Evolutionary conservation across 2,888 invertebrate genomes (phyloP).

Genomic region (Agrochola macilenta): DNA sequence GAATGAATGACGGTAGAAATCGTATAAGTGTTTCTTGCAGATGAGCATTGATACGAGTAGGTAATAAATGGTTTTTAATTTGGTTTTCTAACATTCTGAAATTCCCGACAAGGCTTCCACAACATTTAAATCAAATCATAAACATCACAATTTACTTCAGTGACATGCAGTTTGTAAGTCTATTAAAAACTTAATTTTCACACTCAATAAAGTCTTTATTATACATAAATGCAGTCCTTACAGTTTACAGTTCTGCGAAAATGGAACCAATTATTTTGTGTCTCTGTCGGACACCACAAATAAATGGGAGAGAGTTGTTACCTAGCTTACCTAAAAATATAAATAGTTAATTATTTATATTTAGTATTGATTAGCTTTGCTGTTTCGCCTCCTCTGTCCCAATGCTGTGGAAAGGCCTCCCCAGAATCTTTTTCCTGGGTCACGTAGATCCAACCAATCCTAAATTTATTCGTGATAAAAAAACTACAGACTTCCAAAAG

Average conservation of each 20-base stretch:
- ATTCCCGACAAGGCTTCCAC: not conserved
- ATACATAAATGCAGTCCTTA: conserved; percentile 13
- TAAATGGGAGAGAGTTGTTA: not conserved
- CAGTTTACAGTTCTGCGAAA: conserved; percentile 16
- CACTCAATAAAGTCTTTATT: conserved; percentile 14
- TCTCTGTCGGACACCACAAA: not conserved
- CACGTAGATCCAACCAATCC: too few species aligned
- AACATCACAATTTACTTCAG: not conserved
- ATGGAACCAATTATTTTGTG: not conserved
- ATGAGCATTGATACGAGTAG: not conserved
- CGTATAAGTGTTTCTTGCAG: not conserved
- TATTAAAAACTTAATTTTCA: not conserved
- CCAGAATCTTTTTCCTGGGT: too few species aligned
- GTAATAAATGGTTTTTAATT: conserved; percentile 9
- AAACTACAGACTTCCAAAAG: too few species aligned
- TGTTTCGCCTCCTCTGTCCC: too few species aligned
- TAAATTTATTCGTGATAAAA: too few species aligned
- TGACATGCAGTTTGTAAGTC: conserved; percentile 10
- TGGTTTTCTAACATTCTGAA: not conserved
- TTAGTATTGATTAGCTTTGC: too few species aligned
- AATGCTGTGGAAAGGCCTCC: too few species aligned
- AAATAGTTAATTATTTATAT: too few species aligned
- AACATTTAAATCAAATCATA: conserved; percentile 1
- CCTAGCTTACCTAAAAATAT: too few species aligned
- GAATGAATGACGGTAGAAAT: not conserved